Evolutionary conservation across 2,888 invertebrate species (phyloP), one percentile per base, ranked within the genome.

Genomic region (Athalia circularis): DNA sequence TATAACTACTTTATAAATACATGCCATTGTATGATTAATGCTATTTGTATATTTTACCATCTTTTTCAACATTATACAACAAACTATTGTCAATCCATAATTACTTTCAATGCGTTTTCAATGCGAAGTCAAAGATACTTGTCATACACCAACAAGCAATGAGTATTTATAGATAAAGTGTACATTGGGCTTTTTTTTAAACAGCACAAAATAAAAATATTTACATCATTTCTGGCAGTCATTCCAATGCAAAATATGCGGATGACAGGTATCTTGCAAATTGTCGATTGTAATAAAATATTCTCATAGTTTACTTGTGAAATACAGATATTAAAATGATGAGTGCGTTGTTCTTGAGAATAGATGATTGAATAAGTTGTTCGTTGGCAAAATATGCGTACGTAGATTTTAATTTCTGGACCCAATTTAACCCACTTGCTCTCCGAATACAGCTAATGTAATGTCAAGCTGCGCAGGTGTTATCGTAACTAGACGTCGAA

Each of bases 391-490:
- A 29, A 70, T 70, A 67, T 45, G 67, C 50, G 11, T 50, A 13
- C 29, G 50, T 47, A 7, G 13, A 52, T 9, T 72, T 72, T 59
- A 50, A 72, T 59, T 57, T 59, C 13, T 72, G 72, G 72, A 72
- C 72, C 72, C 72, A 72, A 72, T 72, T 45, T 72, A 72, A 72
- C 72, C 59, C 59, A 72, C 57, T 68, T 68, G 68, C 48, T 74
- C 62, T 77, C 59, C 80, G 77, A 67, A 70, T 81, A 70, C 70
- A 75, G 62, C 61, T 59, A 76, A 77, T 78, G 77, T 15, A 65
- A 75, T 64, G 78, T 68, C 59, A 72, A 72, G 59, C 59, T 72
- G 57, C 13, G 47, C 59, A 13, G 47, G 13, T 13, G 45, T 47
- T 59, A 59, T 59, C 15, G 29, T 29, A 29, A 13, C 45, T 72